Evolutionary conservation across 1,140 invertebrate genomes (phyloP).

Genomic region (Drosophila nannoptera): DNA sequence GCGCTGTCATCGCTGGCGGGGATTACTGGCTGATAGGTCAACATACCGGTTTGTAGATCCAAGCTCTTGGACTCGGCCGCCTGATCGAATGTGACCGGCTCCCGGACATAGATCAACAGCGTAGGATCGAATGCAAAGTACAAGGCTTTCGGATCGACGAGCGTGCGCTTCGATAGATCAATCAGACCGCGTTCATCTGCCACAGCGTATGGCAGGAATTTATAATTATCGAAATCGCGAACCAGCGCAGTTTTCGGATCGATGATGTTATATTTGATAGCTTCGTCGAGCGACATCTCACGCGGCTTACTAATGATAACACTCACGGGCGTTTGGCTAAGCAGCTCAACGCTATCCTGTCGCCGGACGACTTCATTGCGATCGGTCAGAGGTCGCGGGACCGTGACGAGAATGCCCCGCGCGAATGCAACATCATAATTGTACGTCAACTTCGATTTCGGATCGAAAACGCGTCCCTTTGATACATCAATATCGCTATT

Average conservation of each 20-base stretch:
- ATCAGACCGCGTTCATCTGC: slow-evolving; percentile 87
- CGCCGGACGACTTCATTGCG: slow-evolving; percentile 80
- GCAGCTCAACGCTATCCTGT: slow-evolving; percentile 80
- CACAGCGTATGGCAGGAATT: slow-evolving; percentile 85
- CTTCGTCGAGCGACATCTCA: slow-evolving; percentile 89
- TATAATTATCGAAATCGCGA: slow-evolving; percentile 86
- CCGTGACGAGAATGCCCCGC: slow-evolving; percentile 85
- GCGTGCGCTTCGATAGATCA: slow-evolving; percentile 83
- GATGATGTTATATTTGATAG: slow-evolving; percentile 87
- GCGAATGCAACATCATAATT: slow-evolving; percentile 87
- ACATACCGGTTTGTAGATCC: slow-evolving; percentile 86
- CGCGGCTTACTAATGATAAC: slow-evolving; percentile 80
- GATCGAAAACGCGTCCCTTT: slow-evolving; percentile 88
- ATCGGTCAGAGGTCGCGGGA: slow-evolving; percentile 85
- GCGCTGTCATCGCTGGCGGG: slow-evolving; percentile 48
- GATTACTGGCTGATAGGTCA: slow-evolving; percentile 85
- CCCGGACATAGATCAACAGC: slow-evolving; percentile 84
- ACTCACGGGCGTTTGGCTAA: slow-evolving; percentile 63
- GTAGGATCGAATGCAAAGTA: slow-evolving; percentile 88
- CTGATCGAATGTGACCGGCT: slow-evolving; percentile 87
- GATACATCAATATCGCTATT: slow-evolving; percentile 88
- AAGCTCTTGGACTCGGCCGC: slow-evolving; percentile 87
- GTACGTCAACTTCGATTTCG: slow-evolving; percentile 86
- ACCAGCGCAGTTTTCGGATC: slow-evolving; percentile 87
- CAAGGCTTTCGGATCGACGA: slow-evolving; percentile 82